Evolutionary conservation across 35 echinoderm and acorn worm genomes (phyloP), one percentile per base, ranked within the genome.

Genomic region (Heliocidaris tuberculata): DNA sequence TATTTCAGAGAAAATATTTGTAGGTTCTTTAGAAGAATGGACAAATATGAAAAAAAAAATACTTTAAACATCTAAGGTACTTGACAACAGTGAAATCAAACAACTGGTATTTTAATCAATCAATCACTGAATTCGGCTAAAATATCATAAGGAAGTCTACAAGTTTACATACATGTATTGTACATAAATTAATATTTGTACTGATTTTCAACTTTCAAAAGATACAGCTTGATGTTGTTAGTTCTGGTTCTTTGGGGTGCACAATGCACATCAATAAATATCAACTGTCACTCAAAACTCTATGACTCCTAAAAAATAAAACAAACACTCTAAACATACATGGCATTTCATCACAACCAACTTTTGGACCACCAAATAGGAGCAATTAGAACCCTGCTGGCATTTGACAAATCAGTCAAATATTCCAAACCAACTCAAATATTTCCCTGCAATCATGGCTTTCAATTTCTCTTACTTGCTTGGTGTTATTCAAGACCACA

Each of bases 361-460:
- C 65, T 27, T 78, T 78, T n/a, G 65, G 65, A 78, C 65, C 65
- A 78, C 65, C 65, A 19, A 78, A 78, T n/a, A 19, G 27, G 27
- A 78, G 65, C 65, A 27, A 78, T 78, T 78, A 47, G 87, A 89
- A 89, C 87, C 87, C 87, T 89, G 87, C 87, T 89, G 87, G 47
- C 47, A 89, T 48, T 48, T 89, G 87, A 89, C 87, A 89, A 32
- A 48, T 48, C 87, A 89, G 12, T 17, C 87, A 47, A 89, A 89
- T 89, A 89, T 89, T 89, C 47, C 31, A 32, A 48, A 89, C 31
- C 87, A 89, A 78, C 65, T 78, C 65, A 78, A 78, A 78, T 78
- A 78, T 78, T 78, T 78, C 65, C 65, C 65, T 78, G 65, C 65
- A 78, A 78, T 78, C 87, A 9, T 47, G 87, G 15, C 87, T 89